Evolutionary conservation across 2,113 vertebrate genomes (phyloP), one percentile per base, ranked within the genome.

Genomic region (Meleagris gallopavo): DNA sequence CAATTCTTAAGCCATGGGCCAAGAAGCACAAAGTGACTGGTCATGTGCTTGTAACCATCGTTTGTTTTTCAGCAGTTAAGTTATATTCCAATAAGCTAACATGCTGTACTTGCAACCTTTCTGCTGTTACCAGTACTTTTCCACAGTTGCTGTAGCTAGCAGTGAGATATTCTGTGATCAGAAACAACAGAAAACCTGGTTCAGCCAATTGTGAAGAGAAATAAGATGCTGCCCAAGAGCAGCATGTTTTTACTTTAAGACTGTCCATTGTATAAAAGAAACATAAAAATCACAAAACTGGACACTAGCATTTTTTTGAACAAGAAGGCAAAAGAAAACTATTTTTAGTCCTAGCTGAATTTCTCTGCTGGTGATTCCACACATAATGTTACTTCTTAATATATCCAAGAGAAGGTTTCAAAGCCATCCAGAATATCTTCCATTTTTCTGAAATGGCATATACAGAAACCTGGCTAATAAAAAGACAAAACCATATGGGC

Each of bases 61-160:
- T 77, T 88, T 88, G 69, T 22, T 95, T 95, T 95, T 67, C 76
- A 95, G 61, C 45, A 88, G 85, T 50, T 93, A 76, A 94, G 82
- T 83, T 71, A 57, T 43, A 71, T 70, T 78, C 76, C 64, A 74
- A 82, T 62, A 65, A 70, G 9, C 45, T 46, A 80, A 52, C 69
- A 72, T 62, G 5, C 66, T 72, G 83, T 83, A 71, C 71, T 87
- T 95, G 46, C 48, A 87, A n/a, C 72, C 79, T 77, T 86, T 46
- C 54, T 76, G 71, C 65, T 57, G 62, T 83, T 77, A 48, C 60
- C 88, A 83, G 79, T 83, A 83, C 88, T 76, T 60, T 95, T 89
- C 93, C 86, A 90, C 46, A 45, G 79, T 72, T 4, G 2, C 57
- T 20, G 54, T 58, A 85, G 54, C 57, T 88, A 61, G 40, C 72